Evolutionary conservation across 1,140 invertebrate species (phyloP).

Genomic region (Onthophagus taurus): DNA sequence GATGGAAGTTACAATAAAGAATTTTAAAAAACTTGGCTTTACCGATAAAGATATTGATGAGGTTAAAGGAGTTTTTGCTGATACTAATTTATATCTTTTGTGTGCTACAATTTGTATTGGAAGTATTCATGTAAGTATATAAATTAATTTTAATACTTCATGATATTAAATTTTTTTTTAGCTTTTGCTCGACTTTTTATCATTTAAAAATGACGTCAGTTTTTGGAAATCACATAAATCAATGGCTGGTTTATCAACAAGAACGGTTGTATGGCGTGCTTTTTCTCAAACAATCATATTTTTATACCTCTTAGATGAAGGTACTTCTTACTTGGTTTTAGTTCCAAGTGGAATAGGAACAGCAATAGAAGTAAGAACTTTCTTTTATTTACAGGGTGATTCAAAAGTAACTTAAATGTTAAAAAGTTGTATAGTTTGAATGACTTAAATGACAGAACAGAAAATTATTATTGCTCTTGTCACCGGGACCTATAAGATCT

Average conservation of each 20-base stretch:
- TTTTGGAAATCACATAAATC: conserved; percentile 84
- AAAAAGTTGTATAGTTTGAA: too few species aligned
- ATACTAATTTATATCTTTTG: conserved; percentile 91
- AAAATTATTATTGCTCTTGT: too few species aligned
- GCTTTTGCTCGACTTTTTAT: conserved; percentile 92
- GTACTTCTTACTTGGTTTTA: conserved; percentile 83
- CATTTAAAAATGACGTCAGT: conserved; percentile 95
- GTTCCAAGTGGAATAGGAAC: conserved; percentile 78
- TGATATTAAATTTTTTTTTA: conserved; percentile 42
- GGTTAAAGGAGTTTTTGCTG: conserved; percentile 91
- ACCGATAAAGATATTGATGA: conserved; percentile 92
- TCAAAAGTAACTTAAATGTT: too few species aligned
- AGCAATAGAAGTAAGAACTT: conserved; percentile 66
- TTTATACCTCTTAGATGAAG: conserved; percentile 86
- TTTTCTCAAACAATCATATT: conserved; percentile 92
- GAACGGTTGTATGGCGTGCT: conserved; percentile 85
- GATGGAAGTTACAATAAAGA: conserved; percentile 67
- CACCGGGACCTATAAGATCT: too few species aligned
- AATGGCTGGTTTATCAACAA: conserved; percentile 80
- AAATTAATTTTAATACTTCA: background rate
- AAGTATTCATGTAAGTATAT: conserved; percentile 80
- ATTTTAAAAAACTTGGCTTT: conserved; percentile 71
- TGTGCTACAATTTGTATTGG: conserved; percentile 86
- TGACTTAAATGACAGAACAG: too few species aligned
- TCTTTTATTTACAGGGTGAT: conserved; percentile 1